Conservation (phyloP, 2,113 vertebrate species). For the Ascaphus truei region DNA sequence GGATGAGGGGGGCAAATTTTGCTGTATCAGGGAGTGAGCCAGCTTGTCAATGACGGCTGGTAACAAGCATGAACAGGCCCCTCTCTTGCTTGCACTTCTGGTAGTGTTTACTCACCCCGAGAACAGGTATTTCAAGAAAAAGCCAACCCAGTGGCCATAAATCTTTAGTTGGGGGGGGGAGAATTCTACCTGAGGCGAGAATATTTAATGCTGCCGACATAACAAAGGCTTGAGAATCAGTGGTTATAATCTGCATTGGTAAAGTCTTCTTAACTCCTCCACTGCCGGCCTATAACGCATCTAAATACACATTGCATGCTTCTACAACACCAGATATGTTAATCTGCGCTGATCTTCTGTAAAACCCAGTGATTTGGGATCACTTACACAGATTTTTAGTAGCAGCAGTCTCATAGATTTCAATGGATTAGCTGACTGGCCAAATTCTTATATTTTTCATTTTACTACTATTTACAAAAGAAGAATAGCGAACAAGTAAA, state of each 20-base stretch:
- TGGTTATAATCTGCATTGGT: neutral
- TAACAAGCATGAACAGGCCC: slow-evolving; percentile 34
- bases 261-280: neutral
- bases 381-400: too few species aligned
- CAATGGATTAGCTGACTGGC: too few species aligned
- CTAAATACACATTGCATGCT: too few species aligned
- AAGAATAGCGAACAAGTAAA: too few species aligned
- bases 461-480: too few species aligned
- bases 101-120: slow-evolving; percentile 31
- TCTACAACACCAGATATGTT: too few species aligned
- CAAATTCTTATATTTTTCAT: too few species aligned
- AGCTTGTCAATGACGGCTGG: neutral
- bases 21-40: neutral
- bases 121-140: slow-evolving; percentile 24
- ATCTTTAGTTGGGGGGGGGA: slow-evolving; percentile 36
- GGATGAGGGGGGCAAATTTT: neutral
- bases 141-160: slow-evolving; percentile 39
- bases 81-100: slow-evolving; percentile 18
- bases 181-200: slow-evolving; percentile 35
- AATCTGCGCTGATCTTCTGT: too few species aligned
- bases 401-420: too few species aligned
- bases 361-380: too few species aligned
- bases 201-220: slow-evolving; percentile 36
- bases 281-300: too few species aligned
- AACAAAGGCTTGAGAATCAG: slow-evolving; percentile 14